Base-by-base conservation (phyloP, 2,113 vertebrate genomes). In the Rhinolophus sinicus region DNA sequence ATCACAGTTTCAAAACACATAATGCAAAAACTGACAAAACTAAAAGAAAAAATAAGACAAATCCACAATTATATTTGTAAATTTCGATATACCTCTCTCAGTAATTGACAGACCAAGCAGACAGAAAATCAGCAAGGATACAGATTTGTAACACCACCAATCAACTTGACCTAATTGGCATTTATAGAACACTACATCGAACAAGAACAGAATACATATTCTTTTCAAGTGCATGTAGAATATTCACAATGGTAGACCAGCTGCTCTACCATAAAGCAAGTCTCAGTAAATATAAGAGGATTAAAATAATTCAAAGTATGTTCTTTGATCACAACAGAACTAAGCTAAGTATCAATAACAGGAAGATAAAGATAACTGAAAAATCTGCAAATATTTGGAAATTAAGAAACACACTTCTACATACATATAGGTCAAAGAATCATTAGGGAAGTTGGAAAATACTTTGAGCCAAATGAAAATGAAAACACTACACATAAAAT, bases 381-480 rank as follows among this genome's bases (percentile, higher is more conserved):
- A 95, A 95, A 85, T 89, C 28, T 54, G 6, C n/a, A 95, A 80
- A 67, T 60, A 90, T 72, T 60, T 80, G 58, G 85, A 93, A 85
- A 81, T 89, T 73, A 95, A 80, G 26, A 38, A 86, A 91, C 38
- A 50, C 6, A 69, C 60, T 58, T 90, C 52, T 72, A 86, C 78
- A 50, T 12, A 67, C 18, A 18, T 22, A 6, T 22, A 6, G 30
- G 50, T 77, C 75, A 87, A 95, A 70, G 35, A 38, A 78, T 80
- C 35, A 50, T 3, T 38, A 82, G 35, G 16, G 38, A 80, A 95
- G 15, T 52, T 69, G 33, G 47, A 73, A 81, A 91, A 67, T 28
- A 81, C 72, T 62, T 88, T 85, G 47, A 90, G 72, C n/a, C 30
- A 44, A 80, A 75, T 78, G 38, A 69, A 90, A 92, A 78, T 50